Evolutionary conservation across 2,113 vertebrate genomes (phyloP).

Genomic region (Entomyzon cyanotis): DNA sequence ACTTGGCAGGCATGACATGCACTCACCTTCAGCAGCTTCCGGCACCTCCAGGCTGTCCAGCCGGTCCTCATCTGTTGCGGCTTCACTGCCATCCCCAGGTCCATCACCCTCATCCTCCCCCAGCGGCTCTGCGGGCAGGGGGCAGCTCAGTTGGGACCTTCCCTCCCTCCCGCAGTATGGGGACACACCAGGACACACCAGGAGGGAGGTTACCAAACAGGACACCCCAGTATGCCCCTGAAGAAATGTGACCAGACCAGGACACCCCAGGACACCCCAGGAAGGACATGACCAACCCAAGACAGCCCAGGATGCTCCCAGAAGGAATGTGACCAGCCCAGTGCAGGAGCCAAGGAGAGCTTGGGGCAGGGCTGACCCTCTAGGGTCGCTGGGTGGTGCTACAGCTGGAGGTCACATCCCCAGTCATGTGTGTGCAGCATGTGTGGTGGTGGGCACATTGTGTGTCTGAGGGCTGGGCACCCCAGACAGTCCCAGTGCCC

Average conservation of each 20-base stretch:
- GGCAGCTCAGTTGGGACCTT: background rate
- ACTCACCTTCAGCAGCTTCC: background rate
- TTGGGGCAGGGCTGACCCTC: background rate
- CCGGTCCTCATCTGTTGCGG: background rate
- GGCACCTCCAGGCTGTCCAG: conserved; percentile 40
- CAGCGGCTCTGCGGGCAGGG: background rate
- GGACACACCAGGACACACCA: background rate
- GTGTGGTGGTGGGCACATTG: fast-evolving
- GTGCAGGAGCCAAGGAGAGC: background rate
- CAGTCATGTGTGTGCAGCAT: background rate
- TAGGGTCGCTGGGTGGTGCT: background rate
- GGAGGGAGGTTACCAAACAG: too few relatives aligned
- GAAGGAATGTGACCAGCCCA: background rate
- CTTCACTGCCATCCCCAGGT: background rate
- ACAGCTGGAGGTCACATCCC: background rate
- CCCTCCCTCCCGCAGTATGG: background rate
- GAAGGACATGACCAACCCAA: background rate
- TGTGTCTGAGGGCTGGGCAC: background rate
- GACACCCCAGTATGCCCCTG: too few relatives aligned
- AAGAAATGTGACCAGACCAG: background rate
- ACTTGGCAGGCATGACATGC: fast-evolving
- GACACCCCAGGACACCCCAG: background rate
- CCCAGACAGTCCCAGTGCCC: fast-evolving
- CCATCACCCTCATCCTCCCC: conserved; percentile 48
- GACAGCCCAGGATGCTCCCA: background rate